A percentile compares a stretch with the other conserved stretches of the same genome.
These are phyloP conservation scores for Colletes collaris DNA, from an alignment of 2,888 invertebrate species.

Conservation along the genomic window DNA sequence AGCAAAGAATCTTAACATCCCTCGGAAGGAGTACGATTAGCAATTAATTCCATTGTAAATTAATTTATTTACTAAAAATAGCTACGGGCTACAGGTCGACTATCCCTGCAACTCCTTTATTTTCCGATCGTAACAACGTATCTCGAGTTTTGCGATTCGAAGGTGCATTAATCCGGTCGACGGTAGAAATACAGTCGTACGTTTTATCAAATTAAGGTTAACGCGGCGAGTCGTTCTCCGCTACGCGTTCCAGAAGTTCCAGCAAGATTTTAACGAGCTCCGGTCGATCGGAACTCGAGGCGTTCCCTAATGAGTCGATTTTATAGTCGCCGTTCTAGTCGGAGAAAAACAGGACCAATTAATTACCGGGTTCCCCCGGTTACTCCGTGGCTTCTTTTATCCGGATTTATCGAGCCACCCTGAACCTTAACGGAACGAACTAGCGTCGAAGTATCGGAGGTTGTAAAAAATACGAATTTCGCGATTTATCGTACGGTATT, in stretches of 20 bases:
- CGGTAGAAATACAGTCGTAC: constrained; percentile 17
- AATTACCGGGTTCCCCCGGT: constrained; percentile 57
- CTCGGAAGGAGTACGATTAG: too few species aligned
- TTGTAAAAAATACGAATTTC: constrained; percentile 38
- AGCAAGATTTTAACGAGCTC: constrained; percentile 68
- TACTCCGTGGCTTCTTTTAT: constrained; percentile 61
- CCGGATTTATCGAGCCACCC: constrained; percentile 45
- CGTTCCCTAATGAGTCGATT: constrained; percentile 75
- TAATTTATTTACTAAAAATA: too few species aligned
- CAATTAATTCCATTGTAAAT: too few species aligned
- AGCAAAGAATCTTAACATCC: too few species aligned
- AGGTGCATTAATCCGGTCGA: constrained; percentile 28
- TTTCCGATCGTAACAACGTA: too few species aligned
- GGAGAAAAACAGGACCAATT: constrained; percentile 70
- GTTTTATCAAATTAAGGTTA: constrained; percentile 56
- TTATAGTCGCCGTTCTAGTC: constrained; percentile 70
- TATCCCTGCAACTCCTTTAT: too few species aligned
- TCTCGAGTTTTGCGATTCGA: background rate
- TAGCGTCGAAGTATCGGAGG: constrained; percentile 32
- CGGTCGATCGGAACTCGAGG: constrained; percentile 69
- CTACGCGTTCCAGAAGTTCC: constrained; percentile 46
- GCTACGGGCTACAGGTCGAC: too few species aligned
- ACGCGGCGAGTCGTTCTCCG: constrained; percentile 30
- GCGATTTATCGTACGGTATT: constrained; percentile 26
- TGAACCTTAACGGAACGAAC: constrained; percentile 17